These are phyloP conservation scores for Drosophila auraria DNA, from an alignment of 1,140 invertebrate genomes.

Conservation along the genomic window DNA sequence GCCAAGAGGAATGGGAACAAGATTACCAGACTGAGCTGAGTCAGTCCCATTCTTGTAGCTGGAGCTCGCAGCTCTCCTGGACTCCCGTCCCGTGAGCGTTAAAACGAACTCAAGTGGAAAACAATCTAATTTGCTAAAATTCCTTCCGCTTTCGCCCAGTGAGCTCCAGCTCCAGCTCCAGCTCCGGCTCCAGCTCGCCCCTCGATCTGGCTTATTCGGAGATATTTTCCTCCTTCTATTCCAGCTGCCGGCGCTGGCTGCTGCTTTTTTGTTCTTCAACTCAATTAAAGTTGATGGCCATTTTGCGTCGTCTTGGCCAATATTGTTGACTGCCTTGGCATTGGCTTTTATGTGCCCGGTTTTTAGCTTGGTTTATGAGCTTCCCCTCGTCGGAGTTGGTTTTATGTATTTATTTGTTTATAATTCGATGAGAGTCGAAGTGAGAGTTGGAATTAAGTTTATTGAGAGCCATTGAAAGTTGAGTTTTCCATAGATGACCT, in stretches of 20 bases:
- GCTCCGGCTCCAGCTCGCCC: not conserved
- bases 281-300: constrained; percentile 83
- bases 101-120: constrained; percentile 85
- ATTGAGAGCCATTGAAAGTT: constrained; percentile 33
- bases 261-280: constrained; percentile 68
- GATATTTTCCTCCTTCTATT: constrained; percentile 29
- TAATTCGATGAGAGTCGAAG: constrained; percentile 70
- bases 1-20: constrained; percentile 33
- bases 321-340: constrained; percentile 62
- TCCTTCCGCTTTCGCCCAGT: constrained; percentile 67
- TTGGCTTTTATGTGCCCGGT: constrained; percentile 66
- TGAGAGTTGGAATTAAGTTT: constrained; percentile 31
- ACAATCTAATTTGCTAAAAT: constrained; percentile 85
- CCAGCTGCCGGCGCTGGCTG: constrained; percentile 8
- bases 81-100: constrained; percentile 62
- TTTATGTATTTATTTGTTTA: constrained; percentile 80
- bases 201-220: not conserved
- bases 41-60: constrained; percentile 13
- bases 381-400: constrained; percentile 25
- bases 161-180: not conserved
- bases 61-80: constrained; percentile 13
- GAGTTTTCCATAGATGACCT: constrained; percentile 9
- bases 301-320: constrained; percentile 69
- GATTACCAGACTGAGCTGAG: constrained; percentile 49
- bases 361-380: constrained; percentile 71